Percentiles rank a stretch among this genome's conserved stretches.
phyloP scores from a whole-genome alignment of 64 coral and sea anemone genomes.

The Hydrozoanthus tunicans region DNA sequence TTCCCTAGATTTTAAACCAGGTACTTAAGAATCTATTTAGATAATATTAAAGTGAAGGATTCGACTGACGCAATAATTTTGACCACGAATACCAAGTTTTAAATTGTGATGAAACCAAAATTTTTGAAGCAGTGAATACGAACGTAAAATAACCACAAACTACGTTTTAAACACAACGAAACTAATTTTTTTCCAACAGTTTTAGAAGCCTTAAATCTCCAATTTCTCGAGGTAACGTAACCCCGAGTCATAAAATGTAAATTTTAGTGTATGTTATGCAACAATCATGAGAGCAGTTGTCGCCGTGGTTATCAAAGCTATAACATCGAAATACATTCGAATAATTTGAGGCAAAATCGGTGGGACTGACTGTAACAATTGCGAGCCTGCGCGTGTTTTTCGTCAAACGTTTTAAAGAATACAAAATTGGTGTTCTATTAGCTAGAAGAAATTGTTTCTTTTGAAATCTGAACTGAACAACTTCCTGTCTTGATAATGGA shows the following conservation, averaged over 20 bases:
- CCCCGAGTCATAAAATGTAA: not conserved
- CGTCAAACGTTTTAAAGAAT: not conserved
- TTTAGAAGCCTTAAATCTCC: not conserved
- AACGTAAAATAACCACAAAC: not conserved
- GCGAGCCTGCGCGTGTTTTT: slow-evolving; percentile 3
- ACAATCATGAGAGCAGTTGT: not conserved
- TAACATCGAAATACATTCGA: not conserved
- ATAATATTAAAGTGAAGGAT: not conserved
- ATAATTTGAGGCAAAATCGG: not conserved
- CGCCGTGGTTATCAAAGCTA: not conserved
- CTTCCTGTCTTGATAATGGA: slow-evolving; percentile 46
- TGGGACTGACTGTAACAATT: not conserved
- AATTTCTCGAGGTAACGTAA: not conserved
- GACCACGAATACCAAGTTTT: not conserved
- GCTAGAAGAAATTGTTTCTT: not conserved
- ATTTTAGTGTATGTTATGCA: not conserved
- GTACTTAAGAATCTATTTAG: not conserved
- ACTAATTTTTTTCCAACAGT: not conserved
- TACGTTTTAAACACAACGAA: not conserved
- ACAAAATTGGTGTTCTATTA: slow-evolving; percentile 17
- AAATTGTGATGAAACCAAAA: not conserved
- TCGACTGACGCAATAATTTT: not conserved
- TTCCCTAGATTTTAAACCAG: slow-evolving; percentile 12
- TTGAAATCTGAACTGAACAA: not conserved
- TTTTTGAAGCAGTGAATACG: not conserved